Evolutionary conservation across 2,113 vertebrate species (phyloP), one percentile per base, ranked within the genome.

Genomic region (Notarius lentiginosus): DNA sequence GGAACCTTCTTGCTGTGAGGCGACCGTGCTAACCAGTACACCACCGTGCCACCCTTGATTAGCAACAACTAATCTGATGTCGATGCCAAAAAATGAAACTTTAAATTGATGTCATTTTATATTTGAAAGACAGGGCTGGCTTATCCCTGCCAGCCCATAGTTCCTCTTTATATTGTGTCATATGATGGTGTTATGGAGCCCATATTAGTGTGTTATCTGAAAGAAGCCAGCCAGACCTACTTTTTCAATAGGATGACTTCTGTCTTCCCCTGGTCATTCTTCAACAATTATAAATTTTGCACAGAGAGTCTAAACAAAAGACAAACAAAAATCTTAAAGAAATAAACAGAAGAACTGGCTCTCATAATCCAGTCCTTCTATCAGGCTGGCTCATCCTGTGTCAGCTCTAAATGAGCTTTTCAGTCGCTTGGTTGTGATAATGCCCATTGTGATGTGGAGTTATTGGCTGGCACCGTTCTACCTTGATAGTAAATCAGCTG

Each of bases 401-500:
- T 41, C 2, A 2, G 65, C 76, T 73, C 53, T n/a, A 86, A 90
- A 89, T 84, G 75, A 86, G 86, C 90, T 86, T 89, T 86, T 84
- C 66, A 9, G 41, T 24, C 24, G 82, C 9, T 34, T 24, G 86
- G 80, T 47, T 56, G n/a, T 76, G 84, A 86, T 89, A 84, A 88
- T 87, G 41, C 76, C 84, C 84, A 90, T 88, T 88, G 84, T 83
- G 51, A 70, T 61, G 80, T 41, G 22, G 51, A 56, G 73, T 82
- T 83, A 86, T 89, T 89, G 79, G 84, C 89, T 77, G 81, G 82
- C 87, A 84, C 82, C 34, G 68, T n/a, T 55, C 55, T 87, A 84
- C 61, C 20, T 75, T 72, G 68, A 84, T 88, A 90, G 81, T 89
- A 88, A 89, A 89, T 88, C 86, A 82, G 88, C 58, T 61, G 68